A percentile compares a stretch with the other conserved stretches of the same genome.
phyloP scores from a whole-genome alignment of 2,888 invertebrate genomes.

The Malthinus flaveolus region DNA sequence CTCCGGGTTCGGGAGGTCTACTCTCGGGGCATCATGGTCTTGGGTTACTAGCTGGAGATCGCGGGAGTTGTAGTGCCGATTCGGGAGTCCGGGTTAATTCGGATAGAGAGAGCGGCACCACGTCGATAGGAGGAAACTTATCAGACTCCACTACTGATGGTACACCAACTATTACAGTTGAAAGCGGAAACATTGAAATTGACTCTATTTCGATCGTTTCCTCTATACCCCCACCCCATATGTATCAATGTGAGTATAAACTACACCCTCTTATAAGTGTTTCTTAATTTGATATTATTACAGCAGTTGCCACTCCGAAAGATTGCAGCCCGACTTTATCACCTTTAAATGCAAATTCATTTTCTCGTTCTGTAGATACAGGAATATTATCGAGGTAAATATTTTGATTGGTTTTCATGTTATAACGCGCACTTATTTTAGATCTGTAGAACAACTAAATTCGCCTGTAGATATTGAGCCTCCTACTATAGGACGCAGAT shows the following conservation, averaged over 20 bases:
- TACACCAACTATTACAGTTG: constrained; percentile 62
- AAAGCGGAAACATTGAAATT: constrained; percentile 67
- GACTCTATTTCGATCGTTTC: constrained; percentile 73
- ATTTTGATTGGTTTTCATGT: neutral
- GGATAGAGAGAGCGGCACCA: constrained; percentile 78
- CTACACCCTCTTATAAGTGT: neutral
- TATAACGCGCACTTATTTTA: constrained; percentile 40
- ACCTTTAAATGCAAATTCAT: constrained; percentile 75
- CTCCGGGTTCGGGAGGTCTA: constrained; percentile 61
- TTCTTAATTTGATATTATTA: neutral
- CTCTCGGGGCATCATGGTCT: constrained; percentile 57
- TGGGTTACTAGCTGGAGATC: constrained; percentile 63
- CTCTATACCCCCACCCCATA: constrained; percentile 66
- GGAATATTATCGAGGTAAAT: constrained; percentile 65
- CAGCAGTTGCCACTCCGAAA: constrained; percentile 74
- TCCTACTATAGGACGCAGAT: constrained; percentile 56
- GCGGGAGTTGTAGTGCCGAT: constrained; percentile 85
- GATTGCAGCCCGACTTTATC: constrained; percentile 85
- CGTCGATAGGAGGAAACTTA: constrained; percentile 80
- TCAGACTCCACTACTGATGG: constrained; percentile 81
- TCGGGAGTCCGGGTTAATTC: constrained; percentile 84
- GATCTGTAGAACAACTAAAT: constrained; percentile 82
- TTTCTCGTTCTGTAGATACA: constrained; percentile 75
- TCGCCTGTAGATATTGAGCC: constrained; percentile 71
- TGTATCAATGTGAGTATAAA: constrained; percentile 70